Conservation (phyloP, 2,113 vertebrate species). For the Symphodus melops region DNA sequence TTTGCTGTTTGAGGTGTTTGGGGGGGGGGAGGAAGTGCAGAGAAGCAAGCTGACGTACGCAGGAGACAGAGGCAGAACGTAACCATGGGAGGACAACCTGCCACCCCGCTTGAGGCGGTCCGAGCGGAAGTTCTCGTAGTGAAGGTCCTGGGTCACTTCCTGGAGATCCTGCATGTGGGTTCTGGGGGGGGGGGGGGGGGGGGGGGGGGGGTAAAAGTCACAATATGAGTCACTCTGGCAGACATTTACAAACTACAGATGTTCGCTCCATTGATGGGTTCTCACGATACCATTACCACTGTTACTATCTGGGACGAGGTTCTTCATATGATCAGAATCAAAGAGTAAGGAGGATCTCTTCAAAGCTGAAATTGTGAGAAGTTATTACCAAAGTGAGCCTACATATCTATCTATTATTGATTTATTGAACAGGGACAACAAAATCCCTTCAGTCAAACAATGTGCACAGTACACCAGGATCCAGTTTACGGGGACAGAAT, state of each 20-base stretch:
- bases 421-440: no score
- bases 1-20: conserved; percentile 52
- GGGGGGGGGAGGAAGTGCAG: conserved; percentile 76
- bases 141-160: conserved; percentile 98
- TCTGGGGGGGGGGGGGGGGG: conserved; percentile 70
- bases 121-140: conserved; percentile 99
- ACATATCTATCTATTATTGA: no score
- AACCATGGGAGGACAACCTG: conserved; percentile 89
- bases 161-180: conserved; percentile 99
- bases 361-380: no score
- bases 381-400: no score
- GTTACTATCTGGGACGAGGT: no score
- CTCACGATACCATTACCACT: not conserved
- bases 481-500: no score
- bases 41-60: conserved; percentile 77
- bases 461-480: no score
- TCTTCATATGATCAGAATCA: no score
- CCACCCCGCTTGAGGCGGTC: conserved; percentile 95
- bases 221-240: not conserved
- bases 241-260: not conserved
- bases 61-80: conserved; percentile 82
- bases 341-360: no score
- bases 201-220: conserved; percentile 13
- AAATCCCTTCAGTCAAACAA: no score
- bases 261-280: not conserved